Conservation (phyloP, 2,888 invertebrate species). For the Apomyelois bistriatella region DNA sequence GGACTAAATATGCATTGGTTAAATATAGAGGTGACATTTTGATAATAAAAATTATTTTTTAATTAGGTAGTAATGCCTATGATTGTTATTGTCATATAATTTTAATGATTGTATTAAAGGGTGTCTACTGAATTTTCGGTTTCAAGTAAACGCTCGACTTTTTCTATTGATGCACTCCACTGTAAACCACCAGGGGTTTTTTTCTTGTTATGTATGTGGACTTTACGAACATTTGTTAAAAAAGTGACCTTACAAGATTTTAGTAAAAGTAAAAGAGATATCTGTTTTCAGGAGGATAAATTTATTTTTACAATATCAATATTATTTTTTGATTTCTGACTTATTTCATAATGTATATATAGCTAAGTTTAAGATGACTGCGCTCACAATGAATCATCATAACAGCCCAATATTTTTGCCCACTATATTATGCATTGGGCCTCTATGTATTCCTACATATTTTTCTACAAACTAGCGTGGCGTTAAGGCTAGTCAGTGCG, state of each 20-base stretch:
- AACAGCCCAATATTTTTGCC: too few relatives aligned
- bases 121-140: background rate
- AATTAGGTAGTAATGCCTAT: conserved; percentile 4
- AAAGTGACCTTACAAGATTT: too few relatives aligned
- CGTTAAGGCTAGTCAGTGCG: too few relatives aligned
- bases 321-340: background rate
- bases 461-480: too few relatives aligned
- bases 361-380: conserved; percentile 1
- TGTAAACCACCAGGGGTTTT: background rate
- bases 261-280: background rate
- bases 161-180: background rate
- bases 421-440: too few relatives aligned
- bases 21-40: conserved; percentile 1
- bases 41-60: conserved; percentile 1
- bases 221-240: too few relatives aligned
- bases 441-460: too few relatives aligned
- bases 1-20: too few relatives aligned
- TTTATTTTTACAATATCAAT: background rate
- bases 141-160: background rate
- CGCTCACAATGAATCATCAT: background rate
- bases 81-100: background rate
- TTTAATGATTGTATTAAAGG: background rate
- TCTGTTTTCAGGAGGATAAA: background rate
- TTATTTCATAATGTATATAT: conserved; percentile 3
- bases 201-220: background rate